Percentiles rank a stretch among this genome's conserved stretches.
Conservation (phyloP, 1,140 invertebrate species). For the Papilio polytes region DNA sequence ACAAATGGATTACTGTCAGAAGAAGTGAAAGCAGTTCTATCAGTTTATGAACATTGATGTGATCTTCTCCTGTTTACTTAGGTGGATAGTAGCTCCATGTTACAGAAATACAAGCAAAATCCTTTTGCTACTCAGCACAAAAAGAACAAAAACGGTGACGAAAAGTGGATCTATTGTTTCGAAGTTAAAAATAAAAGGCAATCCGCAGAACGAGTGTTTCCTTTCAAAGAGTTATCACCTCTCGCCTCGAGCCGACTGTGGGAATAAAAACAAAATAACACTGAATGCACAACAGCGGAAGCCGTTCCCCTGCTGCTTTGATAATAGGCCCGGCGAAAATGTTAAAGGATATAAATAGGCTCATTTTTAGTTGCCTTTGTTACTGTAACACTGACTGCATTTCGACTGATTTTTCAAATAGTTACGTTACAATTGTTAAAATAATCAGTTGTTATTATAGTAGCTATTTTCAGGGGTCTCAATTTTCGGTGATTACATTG, state of each 20-base stretch:
- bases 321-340: conserved; percentile 26
- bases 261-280: conserved; percentile 35
- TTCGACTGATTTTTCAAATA: conserved; percentile 4
- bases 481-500: neutral
- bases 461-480: no score
- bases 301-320: conserved; percentile 15
- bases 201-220: conserved; percentile 38
- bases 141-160: conserved; percentile 27
- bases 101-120: conserved; percentile 19
- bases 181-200: conserved; percentile 36
- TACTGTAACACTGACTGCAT: neutral
- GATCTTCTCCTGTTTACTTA: neutral
- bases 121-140: conserved; percentile 11
- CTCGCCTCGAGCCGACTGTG: conserved; percentile 32
- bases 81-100: neutral
- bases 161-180: conserved; percentile 38
- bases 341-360: neutral
- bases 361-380: neutral
- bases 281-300: conserved; percentile 27
- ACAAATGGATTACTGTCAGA: no score
- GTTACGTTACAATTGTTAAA: conserved; percentile 18
- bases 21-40: no score
- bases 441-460: neutral
- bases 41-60: no score
- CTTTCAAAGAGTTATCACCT: conserved; percentile 41